These are phyloP conservation scores for Rhyacichthys aspro DNA, from an alignment of 2,797 vertebrate genomes.

Conservation along the genomic window DNA sequence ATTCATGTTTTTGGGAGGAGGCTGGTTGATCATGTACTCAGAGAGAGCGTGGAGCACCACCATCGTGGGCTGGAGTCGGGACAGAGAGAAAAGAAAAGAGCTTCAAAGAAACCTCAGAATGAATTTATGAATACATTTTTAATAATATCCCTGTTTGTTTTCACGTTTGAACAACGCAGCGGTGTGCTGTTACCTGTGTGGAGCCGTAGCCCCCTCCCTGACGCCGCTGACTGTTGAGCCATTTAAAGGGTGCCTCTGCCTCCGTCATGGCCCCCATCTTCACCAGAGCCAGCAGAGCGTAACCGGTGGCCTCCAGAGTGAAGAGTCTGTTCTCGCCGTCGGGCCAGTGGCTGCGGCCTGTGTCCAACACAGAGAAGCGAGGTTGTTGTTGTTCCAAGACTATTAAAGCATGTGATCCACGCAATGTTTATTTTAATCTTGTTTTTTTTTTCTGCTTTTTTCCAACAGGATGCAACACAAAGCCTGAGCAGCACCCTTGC, in stretches of 20 bases:
- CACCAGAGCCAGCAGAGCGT: slow-evolving; percentile 77
- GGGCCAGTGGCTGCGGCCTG: slow-evolving; percentile 73
- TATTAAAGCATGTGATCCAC: too few species aligned
- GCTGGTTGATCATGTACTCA: slow-evolving; percentile 71
- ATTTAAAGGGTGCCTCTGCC: slow-evolving; percentile 67
- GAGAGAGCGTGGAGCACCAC: slow-evolving; percentile 82
- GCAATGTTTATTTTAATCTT: too few species aligned
- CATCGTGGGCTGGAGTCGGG: slow-evolving; percentile 75
- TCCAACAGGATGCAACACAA: too few species aligned
- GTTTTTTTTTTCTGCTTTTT: too few species aligned
- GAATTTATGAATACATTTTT: too few species aligned
- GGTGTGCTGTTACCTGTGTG: slow-evolving; percentile 73
- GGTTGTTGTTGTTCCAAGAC: too few species aligned
- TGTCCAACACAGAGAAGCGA: too few species aligned
- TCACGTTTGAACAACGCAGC: background rate
- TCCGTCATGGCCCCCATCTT: slow-evolving; percentile 61
- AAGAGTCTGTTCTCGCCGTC: slow-evolving; percentile 67
- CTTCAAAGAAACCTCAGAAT: too few species aligned
- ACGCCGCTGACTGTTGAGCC: slow-evolving; percentile 74
- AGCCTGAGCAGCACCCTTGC: too few species aligned
- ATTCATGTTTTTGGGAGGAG: slow-evolving; percentile 47
- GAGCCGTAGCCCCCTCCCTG: slow-evolving; percentile 76
- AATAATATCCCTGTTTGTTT: too few species aligned
- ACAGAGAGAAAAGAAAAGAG: background rate
- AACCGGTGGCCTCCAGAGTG: slow-evolving; percentile 80